Evolutionary conservation across 1,140 invertebrate genomes (phyloP), one percentile per base, ranked within the genome.

Genomic region (Drosophila simulans): DNA sequence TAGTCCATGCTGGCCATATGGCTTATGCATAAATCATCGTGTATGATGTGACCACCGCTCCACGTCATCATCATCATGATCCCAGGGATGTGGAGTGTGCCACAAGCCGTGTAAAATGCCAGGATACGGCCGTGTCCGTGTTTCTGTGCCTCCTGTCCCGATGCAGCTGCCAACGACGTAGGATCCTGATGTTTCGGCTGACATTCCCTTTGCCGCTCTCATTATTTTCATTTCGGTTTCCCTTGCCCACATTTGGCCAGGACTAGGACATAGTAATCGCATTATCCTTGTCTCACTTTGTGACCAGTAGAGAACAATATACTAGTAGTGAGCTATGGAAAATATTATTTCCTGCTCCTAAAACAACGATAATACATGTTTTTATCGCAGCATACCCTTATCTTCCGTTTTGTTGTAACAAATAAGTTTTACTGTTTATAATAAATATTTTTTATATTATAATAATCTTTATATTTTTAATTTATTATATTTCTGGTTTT

Each of bases 21-120:
- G 54, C 69, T 77, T 82, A 77, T 82, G 79, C 79, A 82, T 82
- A 82, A 82, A 82, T 82, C 79, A 82, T 82, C 68, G 57, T 82
- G 60, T 63, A 53, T 56, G 57, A 59, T 79, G 68, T 79, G 68
- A 43, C 70, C 76, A 73, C 46, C 45, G 27, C 68, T 64, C 70
- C 52, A 69, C 57, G 57, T 70, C 70, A 75, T 80, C 59, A 62
- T 60, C 71, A 62, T 75, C 70, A 48, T 48, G 56, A 46, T 56
- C 52, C 40, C 35, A 40, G 56, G 27, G 40, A 42, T 34, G 46
- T 13, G 40, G 40, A 43, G 37, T 45, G 37, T 42, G 49, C 43
- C 45, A 39, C 57, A 72, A 43, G 54, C 53, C 58, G 40, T n/a
- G 39, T 52, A 20, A 60, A 71, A 63, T 65, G 66, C 72, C 56